These are phyloP conservation scores for Trichogramma evanescens DNA, from an alignment of 2,888 invertebrate species.

Conservation along the genomic window DNA sequence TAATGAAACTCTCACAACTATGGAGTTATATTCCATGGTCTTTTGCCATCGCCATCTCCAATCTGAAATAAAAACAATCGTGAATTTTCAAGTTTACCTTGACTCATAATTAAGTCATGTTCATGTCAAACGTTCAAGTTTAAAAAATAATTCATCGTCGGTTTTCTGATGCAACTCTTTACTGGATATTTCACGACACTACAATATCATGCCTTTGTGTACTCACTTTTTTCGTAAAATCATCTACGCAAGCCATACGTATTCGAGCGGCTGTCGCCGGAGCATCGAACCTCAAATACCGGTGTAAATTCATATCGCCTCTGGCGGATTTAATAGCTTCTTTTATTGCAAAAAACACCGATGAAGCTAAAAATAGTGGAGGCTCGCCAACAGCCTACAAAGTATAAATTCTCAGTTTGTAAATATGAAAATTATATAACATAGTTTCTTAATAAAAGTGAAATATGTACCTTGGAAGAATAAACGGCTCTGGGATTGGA, in stretches of 20 bases:
- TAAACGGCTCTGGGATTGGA: conserved; percentile 87
- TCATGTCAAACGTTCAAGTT: not conserved
- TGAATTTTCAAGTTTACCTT: not conserved
- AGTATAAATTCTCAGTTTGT: not conserved
- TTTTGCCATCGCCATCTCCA: conserved; percentile 23
- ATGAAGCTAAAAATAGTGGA: conserved; percentile 76
- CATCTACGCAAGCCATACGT: conserved; percentile 81
- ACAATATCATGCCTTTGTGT: too few relatives aligned
- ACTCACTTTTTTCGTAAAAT: conserved; percentile 65
- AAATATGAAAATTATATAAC: not conserved
- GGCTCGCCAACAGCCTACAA: conserved; percentile 82
- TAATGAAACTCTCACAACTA: conserved; percentile 5
- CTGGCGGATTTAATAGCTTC: conserved; percentile 74
- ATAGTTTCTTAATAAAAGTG: not conserved
- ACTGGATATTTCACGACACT: too few relatives aligned
- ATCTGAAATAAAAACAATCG: conserved; percentile 17
- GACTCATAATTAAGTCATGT: not conserved
- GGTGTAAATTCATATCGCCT: conserved; percentile 56
- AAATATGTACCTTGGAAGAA: conserved; percentile 75
- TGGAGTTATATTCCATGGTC: conserved; percentile 24
- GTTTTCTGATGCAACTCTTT: too few relatives aligned
- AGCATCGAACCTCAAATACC: conserved; percentile 60
- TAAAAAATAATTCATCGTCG: not conserved
- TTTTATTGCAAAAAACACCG: conserved; percentile 79
- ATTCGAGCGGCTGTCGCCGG: conserved; percentile 83